Evolutionary conservation across 2,797 vertebrate genomes (phyloP), one percentile per base, ranked within the genome.

Genomic region (Kryptopterus vitreolus): DNA sequence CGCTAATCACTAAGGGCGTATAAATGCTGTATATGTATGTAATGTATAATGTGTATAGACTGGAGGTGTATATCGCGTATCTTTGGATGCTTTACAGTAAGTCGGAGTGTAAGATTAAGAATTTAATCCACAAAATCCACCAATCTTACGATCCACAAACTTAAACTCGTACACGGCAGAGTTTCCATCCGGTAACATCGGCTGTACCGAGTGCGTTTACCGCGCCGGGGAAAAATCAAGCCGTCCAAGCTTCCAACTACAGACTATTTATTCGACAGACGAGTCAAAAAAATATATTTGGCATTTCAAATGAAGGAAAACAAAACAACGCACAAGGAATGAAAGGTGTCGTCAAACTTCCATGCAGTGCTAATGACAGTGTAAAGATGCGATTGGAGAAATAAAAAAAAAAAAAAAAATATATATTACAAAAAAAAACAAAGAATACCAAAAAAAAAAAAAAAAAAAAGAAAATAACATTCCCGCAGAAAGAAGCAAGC

Each of bases 241-340:
- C 33, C 24, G n/a, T 22, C 38, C 74, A 35, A 20, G 62, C 77
- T 26, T 72, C 84, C 87, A 87, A 87, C 91, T 93, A 93, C 91
- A 87, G 86, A 92, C 90, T 88, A 92, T 94, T 95, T 95, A 93
- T 93, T 94, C 90, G 88, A 88, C 90, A 88, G 87, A 93, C 90
- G 91, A 94, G 92, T 86, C 80, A 89, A 90, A 92, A 62, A 89
- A 85, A 92, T 91, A 93, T 89, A 92, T 90, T 89, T 74, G 90
- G 92, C 89, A 91, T 93, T 93, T 93, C 82, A 87, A 88, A 90
- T 82, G 84, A 92, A 82, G 57, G 91, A 57, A 91, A 90, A 71
- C 81, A 92, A 93, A 85, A 80, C 65, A 76, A 86, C 85, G 83
- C 87, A 90, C 84, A 89, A 89, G 88, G n/a, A 89, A 91, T 87